phyloP scores from a whole-genome alignment of 2,113 vertebrate genomes.

The Nannobrachium achirus region DNA sequence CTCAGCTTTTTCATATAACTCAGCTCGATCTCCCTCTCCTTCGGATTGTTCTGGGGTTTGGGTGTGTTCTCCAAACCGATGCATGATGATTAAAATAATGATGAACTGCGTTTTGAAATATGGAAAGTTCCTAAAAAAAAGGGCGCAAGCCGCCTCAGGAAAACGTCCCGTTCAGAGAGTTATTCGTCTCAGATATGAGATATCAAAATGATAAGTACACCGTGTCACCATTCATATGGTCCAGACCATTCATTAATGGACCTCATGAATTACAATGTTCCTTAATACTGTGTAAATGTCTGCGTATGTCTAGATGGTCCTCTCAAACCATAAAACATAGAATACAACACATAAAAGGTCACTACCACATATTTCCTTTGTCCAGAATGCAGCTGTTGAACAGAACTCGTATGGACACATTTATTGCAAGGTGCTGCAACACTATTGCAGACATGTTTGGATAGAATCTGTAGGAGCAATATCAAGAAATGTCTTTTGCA shows the following conservation, averaged over 20 bases:
- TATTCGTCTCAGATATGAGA: background rate
- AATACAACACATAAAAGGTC: no score
- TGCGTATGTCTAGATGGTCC: no score
- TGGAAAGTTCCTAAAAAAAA: background rate
- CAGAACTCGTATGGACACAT: no score
- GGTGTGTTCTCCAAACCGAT: background rate
- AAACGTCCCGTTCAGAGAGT: background rate
- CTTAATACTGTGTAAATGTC: background rate
- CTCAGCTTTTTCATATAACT: background rate
- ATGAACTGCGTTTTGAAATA: conserved; percentile 5
- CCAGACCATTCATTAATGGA: no score
- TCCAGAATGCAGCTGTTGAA: no score
- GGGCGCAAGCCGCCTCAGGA: background rate
- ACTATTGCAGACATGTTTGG: no score
- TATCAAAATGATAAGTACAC: background rate
- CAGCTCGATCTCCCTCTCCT: background rate
- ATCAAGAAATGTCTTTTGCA: no score
- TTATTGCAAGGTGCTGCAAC: no score
- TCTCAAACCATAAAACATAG: no score
- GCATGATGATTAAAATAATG: background rate
- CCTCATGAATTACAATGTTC: background rate
- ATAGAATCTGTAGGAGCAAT: no score
- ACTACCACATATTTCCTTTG: no score
- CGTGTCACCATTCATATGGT: no score
- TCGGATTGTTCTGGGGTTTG: conserved; percentile 12